phyloP scores from a whole-genome alignment of 2,797 vertebrate species.

The Manis javanica region DNA sequence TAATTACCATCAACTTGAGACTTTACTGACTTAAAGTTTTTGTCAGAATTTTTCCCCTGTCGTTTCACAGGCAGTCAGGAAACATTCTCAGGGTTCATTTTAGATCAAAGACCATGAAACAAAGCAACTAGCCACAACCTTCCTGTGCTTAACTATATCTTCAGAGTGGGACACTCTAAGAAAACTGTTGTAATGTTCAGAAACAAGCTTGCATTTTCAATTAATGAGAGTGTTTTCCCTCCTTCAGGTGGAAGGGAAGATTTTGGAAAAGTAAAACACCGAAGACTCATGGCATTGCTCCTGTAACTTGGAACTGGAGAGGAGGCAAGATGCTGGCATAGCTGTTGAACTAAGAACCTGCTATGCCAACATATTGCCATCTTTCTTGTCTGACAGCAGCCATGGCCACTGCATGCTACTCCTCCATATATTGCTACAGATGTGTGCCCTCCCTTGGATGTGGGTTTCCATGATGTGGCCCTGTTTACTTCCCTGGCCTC shows the following conservation, averaged over 20 bases:
- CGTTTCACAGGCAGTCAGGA: conserved; percentile 24
- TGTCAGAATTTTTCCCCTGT: conserved; percentile 7
- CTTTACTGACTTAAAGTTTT: conserved; percentile 46
- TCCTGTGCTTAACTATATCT: conserved; percentile 36
- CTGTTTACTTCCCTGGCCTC: not conserved
- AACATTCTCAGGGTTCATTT: conserved; percentile 48
- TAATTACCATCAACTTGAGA: conserved; percentile 52
- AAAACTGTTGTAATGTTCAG: conserved; percentile 3
- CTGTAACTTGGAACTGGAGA: conserved; percentile 84
- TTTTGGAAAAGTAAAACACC: not conserved
- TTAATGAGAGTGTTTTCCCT: conserved; percentile 73
- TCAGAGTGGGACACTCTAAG: not conserved
- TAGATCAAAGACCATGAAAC: conserved; percentile 34
- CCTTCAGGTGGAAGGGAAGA: conserved; percentile 75
- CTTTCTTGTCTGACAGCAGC: conserved; percentile 88
- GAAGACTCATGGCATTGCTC: conserved; percentile 51
- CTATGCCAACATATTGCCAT: conserved; percentile 92
- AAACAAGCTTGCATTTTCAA: conserved; percentile 54
- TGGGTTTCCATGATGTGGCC: not conserved
- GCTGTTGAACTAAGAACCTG: conserved; percentile 90
- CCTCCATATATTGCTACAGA: not conserved
- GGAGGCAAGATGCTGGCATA: conserved; percentile 94
- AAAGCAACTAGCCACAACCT: not conserved
- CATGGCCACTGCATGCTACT: not conserved
- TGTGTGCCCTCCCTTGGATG: not conserved